Percentiles rank a stretch among this genome's conserved stretches.
phyloP scores from a whole-genome alignment of 2,888 invertebrate genomes.

The Agrochola circellaris region DNA sequence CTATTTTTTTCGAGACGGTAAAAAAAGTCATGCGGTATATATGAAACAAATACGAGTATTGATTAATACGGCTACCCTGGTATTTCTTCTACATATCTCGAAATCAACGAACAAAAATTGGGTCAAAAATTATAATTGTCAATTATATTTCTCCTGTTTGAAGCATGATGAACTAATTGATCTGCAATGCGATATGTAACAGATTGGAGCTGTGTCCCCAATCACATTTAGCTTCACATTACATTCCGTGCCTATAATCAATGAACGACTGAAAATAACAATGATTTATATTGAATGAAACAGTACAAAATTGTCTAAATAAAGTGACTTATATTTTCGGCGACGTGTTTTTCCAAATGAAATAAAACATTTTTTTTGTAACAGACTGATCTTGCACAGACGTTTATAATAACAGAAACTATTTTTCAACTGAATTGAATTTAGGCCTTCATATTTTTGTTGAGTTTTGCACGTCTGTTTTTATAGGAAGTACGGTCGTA shows the following conservation, averaged over 20 bases:
- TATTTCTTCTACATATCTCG: too few relatives aligned
- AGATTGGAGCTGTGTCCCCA: constrained; percentile 16
- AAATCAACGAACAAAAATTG: constrained; percentile 17
- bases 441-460: not conserved
- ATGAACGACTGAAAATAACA: constrained; percentile 5
- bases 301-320: not conserved
- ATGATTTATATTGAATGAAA: not conserved
- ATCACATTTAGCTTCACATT: constrained; percentile 22
- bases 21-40: too few relatives aligned
- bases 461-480: not conserved
- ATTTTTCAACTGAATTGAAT: not conserved
- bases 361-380: not conserved
- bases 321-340: not conserved
- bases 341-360: not conserved
- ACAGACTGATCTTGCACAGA: not conserved
- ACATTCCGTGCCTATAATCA: not conserved
- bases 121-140: constrained; percentile 18
- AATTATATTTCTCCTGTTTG: constrained; percentile 1
- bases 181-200: constrained; percentile 42
- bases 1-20: too few relatives aligned
- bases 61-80: not conserved
- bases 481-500: not conserved
- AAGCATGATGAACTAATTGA: constrained; percentile 29
- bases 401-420: not conserved
- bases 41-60: not conserved